Percentiles rank a stretch among this genome's conserved stretches.
Evolutionary conservation across 2,888 invertebrate genomes (phyloP).

Genomic region (Xestia rhomboidea): DNA sequence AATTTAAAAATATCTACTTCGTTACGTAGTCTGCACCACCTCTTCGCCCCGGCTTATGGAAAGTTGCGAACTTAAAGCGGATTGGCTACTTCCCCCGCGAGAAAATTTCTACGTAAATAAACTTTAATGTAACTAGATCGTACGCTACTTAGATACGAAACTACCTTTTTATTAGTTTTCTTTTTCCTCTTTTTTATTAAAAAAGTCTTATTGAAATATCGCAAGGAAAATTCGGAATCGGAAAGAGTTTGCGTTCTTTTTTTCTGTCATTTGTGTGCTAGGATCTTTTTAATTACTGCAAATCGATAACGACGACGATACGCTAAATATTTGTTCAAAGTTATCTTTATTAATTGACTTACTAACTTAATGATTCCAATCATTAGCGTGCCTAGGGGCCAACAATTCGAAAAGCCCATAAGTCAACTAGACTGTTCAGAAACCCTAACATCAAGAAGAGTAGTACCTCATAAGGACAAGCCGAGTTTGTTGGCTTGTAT

Average conservation of each 20-base stretch:
- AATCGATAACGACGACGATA: not conserved
- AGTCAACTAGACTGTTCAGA: too few species aligned
- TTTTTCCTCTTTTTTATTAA: not conserved
- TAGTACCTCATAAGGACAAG: too few species aligned
- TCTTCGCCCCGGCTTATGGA: constrained; percentile 42
- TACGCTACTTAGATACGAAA: constrained; percentile 36
- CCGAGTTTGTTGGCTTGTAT: too few species aligned
- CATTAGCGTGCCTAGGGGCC: too few species aligned
- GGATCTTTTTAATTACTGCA: not conserved
- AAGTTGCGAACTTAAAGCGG: constrained; percentile 61
- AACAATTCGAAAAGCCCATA: too few species aligned
- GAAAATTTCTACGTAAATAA: constrained; percentile 53
- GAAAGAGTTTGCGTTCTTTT: not conserved
- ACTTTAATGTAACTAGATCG: constrained; percentile 47
- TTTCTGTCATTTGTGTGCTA: not conserved
- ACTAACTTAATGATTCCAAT: not conserved
- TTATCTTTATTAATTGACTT: not conserved
- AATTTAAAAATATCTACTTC: constrained; percentile 59
- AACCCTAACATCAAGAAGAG: too few species aligned
- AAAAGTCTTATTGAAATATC: not conserved
- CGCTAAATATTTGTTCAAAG: not conserved
- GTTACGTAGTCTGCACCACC: constrained; percentile 30
- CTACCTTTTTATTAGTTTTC: constrained; percentile 25
- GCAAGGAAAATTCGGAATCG: not conserved
- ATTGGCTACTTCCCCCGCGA: constrained; percentile 51